Conservation (phyloP, 2,797 vertebrate genomes). For the Pelobates cultripes region DNA sequence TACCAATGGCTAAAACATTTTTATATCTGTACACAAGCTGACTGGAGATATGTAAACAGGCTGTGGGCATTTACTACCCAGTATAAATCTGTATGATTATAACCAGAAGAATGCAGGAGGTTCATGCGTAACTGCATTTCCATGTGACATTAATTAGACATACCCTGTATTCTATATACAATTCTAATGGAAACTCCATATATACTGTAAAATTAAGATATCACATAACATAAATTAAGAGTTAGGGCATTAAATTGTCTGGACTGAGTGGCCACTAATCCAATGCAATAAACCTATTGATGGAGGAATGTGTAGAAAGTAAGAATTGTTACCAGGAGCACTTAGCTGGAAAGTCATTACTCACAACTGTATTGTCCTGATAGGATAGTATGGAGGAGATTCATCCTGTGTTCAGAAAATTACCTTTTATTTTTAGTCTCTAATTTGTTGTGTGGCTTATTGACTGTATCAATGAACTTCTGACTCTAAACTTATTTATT, state of each 20-base stretch:
- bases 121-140: not conserved
- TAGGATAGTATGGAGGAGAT: no score
- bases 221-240: not conserved
- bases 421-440: no score
- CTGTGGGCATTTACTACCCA: not conserved
- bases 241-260: not conserved
- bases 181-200: slow-evolving; percentile 10
- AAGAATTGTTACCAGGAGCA: not conserved
- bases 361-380: no score
- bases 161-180: not conserved
- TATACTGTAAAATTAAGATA: not conserved
- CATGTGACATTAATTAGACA: not conserved
- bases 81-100: not conserved
- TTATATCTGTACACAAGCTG: not conserved
- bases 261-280: not conserved
- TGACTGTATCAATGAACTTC: no score
- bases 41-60: slow-evolving; percentile 7
- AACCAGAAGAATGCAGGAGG: not conserved
- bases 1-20: not conserved
- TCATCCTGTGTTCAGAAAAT: no score
- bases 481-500: no score
- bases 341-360: no score
- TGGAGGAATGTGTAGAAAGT: not conserved
- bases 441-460: no score
- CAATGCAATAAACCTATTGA: not conserved